phyloP scores from a whole-genome alignment of 2,888 invertebrate genomes.

The Daptonema setosum region DNA sequence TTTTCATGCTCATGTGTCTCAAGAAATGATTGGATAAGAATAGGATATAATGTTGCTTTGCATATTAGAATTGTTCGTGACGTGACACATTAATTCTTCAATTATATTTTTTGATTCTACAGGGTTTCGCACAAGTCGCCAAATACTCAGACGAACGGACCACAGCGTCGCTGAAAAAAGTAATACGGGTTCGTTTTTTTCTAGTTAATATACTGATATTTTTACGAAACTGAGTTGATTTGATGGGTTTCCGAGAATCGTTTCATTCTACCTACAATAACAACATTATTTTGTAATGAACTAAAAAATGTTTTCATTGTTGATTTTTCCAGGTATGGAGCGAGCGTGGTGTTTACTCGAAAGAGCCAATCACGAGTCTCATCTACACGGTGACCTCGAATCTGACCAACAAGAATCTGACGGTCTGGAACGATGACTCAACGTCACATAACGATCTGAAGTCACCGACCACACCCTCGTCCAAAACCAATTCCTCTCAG shows the following conservation, averaged over 20 bases:
- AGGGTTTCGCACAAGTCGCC: constrained; percentile 7
- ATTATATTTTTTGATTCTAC: not conserved
- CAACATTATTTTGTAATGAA: not conserved
- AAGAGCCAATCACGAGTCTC: constrained; percentile 2
- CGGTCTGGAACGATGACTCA: not conserved
- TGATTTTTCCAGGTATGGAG: constrained; percentile 10
- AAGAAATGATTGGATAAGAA: not conserved
- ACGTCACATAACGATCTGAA: no score
- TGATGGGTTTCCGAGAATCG: not conserved
- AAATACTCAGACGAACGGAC: constrained; percentile 8
- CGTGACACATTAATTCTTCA: no score
- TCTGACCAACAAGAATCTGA: constrained; percentile 6
- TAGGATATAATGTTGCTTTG: not conserved
- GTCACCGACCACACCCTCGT: not conserved
- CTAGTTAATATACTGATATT: no score
- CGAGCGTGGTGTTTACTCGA: constrained; percentile 10
- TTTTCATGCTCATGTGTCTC: no score
- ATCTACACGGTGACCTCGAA: constrained; percentile 8
- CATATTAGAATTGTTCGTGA: not conserved
- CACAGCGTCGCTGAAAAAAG: constrained; percentile 1
- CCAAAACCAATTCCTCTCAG: no score
- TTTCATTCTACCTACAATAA: not conserved
- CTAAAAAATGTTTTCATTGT: not conserved
- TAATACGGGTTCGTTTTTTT: constrained; percentile 1
- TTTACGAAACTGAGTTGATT: not conserved